Conservation (phyloP, 2,888 invertebrate genomes). For the Papilio gigon region DNA sequence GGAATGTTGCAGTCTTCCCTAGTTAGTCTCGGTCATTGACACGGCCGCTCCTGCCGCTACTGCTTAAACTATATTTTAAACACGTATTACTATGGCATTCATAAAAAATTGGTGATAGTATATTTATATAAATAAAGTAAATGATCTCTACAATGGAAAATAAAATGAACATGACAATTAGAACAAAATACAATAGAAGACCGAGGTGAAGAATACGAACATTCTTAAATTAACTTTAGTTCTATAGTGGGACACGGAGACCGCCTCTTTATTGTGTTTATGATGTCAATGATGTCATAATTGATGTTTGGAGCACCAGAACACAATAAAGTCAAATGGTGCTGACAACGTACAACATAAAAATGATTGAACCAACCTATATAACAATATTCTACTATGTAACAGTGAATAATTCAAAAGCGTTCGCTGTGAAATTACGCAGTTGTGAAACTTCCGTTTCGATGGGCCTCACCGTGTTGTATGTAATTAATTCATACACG, state of each 20-base stretch:
- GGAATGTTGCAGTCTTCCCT: constrained; percentile 44
- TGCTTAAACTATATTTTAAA: constrained; percentile 35
- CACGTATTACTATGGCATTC: neutral
- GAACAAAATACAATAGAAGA: too few species aligned
- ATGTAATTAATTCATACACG: constrained; percentile 42
- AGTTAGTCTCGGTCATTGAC: constrained; percentile 41
- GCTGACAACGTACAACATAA: neutral
- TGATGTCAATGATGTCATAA: neutral
- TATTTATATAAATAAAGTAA: too few species aligned
- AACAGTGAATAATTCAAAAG: constrained; percentile 62
- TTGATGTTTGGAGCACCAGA: neutral
- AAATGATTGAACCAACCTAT: constrained; percentile 1
- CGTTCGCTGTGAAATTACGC: constrained; percentile 61
- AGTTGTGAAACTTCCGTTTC: constrained; percentile 49
- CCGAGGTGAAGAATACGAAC: too few species aligned
- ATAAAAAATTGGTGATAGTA: too few species aligned
- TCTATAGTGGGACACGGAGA: too few species aligned
- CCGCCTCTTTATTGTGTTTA: too few species aligned
- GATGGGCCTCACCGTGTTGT: constrained; percentile 40
- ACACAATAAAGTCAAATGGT: neutral
- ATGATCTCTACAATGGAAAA: too few species aligned
- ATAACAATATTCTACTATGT: constrained; percentile 56
- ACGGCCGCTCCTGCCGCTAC: constrained; percentile 25
- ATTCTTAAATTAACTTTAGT: too few species aligned
- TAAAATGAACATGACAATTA: too few species aligned